Base-by-base conservation (phyloP, 2,797 vertebrate genomes). In the Chiroxiphia lanceolata region DNA sequence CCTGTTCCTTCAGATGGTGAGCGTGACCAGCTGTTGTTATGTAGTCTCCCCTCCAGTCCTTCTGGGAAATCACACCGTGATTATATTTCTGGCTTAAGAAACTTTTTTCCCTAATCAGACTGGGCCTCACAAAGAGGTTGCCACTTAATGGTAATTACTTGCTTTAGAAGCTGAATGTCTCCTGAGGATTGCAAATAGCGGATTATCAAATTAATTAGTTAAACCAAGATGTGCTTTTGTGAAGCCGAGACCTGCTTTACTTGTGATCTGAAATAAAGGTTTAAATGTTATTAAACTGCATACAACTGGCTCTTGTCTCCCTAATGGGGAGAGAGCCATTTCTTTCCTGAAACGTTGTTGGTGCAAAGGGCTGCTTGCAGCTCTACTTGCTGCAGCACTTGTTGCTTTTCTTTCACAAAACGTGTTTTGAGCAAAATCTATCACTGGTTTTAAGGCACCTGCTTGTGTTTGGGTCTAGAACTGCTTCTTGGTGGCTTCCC, bases 141-240 rank as follows among this genome's bases (percentile, higher is more conserved):
- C 93, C 94, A 96, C 95, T 96, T 97, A 96, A 88, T 47, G 75
- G 80, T 96, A 96, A 96, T 96, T 97, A 95, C 93, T 93, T 44
- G 61, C 85, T 95, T 93, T 87, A 94, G 93, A 92, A 87, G 94
- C 91, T 74, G 91, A 87, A 84, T 80, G 78, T 84, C 90, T 90
- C 95, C 42, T 68, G 94, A 95, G 95, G 95, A 64, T 87, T 92
- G 90, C 77, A 93, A 94, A 87, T 84, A 96, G 93, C 65, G 48
- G 96, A 97, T 97, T 97, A 96, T 94, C 91, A 91, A 97, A 96
- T 95, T 97, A 97, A 96, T 96, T 95, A 94, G 94, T 90, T 96
- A 96, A 95, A 94, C 83, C 94, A 87, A 87, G 95, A 97, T 91
- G 94, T 94, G 87, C 94, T 90, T 94, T 94, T 95, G 87, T 75